A percentile compares a stretch with the other conserved stretches of the same genome.
Evolutionary conservation across 2,888 invertebrate species (phyloP).

Genomic region (Mactromeris polynyma): DNA sequence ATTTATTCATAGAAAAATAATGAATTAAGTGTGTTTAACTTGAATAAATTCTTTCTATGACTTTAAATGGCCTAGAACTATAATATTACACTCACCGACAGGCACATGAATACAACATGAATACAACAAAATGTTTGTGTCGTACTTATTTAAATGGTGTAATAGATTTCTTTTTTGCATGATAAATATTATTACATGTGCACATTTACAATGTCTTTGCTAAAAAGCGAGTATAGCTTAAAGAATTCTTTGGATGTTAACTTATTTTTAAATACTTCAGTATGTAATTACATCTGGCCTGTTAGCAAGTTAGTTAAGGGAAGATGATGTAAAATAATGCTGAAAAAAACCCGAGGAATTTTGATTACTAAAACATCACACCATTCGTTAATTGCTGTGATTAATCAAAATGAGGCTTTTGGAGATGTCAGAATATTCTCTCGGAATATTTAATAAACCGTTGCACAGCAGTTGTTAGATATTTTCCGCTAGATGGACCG

Average conservation of each 20-base stretch:
- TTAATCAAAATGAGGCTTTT: slow-evolving; percentile 63
- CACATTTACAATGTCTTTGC: neutral
- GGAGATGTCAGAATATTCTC: slow-evolving; percentile 37
- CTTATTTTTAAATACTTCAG: slow-evolving; percentile 7
- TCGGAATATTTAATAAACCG: slow-evolving; percentile 36
- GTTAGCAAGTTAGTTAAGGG: slow-evolving; percentile 15
- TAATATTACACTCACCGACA: too few relatives aligned
- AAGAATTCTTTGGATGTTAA: slow-evolving; percentile 20
- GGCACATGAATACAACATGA: neutral
- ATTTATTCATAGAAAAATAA: too few relatives aligned
- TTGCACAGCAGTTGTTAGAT: neutral
- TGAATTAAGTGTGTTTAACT: too few relatives aligned
- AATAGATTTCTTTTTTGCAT: neutral
- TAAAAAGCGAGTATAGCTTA: neutral
- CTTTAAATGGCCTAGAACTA: neutral
- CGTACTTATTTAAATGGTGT: neutral
- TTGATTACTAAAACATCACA: slow-evolving; percentile 67
- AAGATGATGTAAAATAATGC: slow-evolving; percentile 39
- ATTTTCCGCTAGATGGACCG: neutral
- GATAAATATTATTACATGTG: neutral
- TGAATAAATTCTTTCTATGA: too few relatives aligned
- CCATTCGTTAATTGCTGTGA: slow-evolving; percentile 63
- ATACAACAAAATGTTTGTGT: neutral
- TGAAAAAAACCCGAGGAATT: slow-evolving; percentile 50
- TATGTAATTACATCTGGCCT: slow-evolving; percentile 54